Evolutionary conservation across 53 echinoderm and acorn worm species (phyloP), one percentile per base, ranked within the genome.

Genomic region (Temnopleurus reevesii): DNA sequence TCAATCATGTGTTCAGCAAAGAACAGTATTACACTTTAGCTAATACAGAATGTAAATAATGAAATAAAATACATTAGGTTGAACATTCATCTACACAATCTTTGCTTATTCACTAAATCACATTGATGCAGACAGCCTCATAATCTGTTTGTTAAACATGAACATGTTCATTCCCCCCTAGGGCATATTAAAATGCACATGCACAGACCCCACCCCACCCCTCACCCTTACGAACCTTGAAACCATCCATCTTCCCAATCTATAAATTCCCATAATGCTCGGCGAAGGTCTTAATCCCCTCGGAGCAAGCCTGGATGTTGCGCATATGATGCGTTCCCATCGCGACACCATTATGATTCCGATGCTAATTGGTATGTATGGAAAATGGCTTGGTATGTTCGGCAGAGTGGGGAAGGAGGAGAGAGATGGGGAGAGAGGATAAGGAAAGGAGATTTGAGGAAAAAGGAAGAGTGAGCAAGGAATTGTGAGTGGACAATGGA

Each of bases 291-390:
- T 83, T 36, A 83, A 34, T 55, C 56, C 49, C 83, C 83, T 83
- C 27, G 33, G 21, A 59, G 81, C 53, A 17, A 55, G 55, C 46
- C 55, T 83, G 56, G 83, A 83, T 56, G 83, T 83, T 36, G 56
- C 83, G 56, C 57, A 83, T 47, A 83, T 56, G 54, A 83, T 55
- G 55, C 36, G 36, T 83, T 55, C 83, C 83, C 83, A 83, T 17
- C 9, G 83, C 83, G 56, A 83, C 83, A 83, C 83, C 83, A 83
- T 83, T 83, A 55, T 83, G 83, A 83, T 83, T 83, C 55, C 53
- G 31, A 83, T 83, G 83, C 83, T 83, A 83, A 83, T 83, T 83
- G 83, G 83, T 55, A 83, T 55, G 83, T 83, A 55, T 35, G 57
- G 51, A 54, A 83, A 83, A 82, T 55, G 31, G 56, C 55, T 31